phyloP scores from a whole-genome alignment of 2,113 vertebrate genomes.

The Psophia crepitans region DNA sequence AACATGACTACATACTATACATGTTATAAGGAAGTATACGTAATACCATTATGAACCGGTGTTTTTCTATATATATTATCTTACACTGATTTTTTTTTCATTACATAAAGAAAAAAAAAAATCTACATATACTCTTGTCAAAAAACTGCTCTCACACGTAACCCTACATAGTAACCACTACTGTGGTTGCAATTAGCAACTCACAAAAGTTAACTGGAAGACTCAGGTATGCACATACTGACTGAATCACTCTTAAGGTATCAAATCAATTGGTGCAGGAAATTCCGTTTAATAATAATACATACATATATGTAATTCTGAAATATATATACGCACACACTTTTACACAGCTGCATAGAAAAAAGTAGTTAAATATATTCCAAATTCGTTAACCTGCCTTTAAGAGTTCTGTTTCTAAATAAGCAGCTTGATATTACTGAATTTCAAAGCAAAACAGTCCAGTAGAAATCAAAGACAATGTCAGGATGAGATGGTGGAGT shows the following conservation, averaged over 20 bases:
- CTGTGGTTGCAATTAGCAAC: not conserved
- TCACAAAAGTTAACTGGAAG: not conserved
- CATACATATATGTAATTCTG: too few species aligned
- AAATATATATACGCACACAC: not conserved
- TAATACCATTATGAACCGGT: not conserved
- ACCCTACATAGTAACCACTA: not conserved
- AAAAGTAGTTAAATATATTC: not conserved
- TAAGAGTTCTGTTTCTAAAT: not conserved
- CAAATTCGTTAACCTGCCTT: not conserved
- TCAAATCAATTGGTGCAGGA: not conserved
- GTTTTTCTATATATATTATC: not conserved
- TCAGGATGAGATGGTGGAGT: not conserved
- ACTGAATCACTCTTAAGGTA: not conserved
- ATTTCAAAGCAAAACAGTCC: not conserved
- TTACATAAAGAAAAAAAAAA: not conserved
- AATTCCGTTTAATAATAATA: not conserved
- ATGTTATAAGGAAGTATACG: not conserved
- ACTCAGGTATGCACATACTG: not conserved
- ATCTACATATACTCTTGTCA: too few species aligned
- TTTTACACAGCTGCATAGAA: not conserved
- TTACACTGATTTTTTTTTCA: not conserved
- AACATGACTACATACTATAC: not conserved
- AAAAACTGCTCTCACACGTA: not conserved
- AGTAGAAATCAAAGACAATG: not conserved
- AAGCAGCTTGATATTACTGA: not conserved